phyloP scores from a whole-genome alignment of 2,113 vertebrate species.

The Lepisosteus oculatus region DNA sequence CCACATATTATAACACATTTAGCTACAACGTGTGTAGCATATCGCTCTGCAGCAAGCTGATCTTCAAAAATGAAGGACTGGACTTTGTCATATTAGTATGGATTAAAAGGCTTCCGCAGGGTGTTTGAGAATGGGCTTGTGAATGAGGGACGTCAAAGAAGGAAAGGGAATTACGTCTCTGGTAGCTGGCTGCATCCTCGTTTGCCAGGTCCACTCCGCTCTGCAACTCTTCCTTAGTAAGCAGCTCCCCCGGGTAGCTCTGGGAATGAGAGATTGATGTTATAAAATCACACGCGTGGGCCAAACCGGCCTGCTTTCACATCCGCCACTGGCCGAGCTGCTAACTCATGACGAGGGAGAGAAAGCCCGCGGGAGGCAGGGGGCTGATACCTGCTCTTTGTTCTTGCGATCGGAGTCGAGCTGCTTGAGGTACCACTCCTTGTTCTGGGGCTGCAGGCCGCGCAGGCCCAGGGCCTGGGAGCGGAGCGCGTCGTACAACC shows the following conservation, averaged over 20 bases:
- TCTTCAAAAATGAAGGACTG: no score
- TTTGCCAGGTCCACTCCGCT: conserved; percentile 81
- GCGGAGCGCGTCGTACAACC: conserved; percentile 69
- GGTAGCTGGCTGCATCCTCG: conserved; percentile 69
- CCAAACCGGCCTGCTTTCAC: not conserved
- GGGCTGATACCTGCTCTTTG: conserved; percentile 75
- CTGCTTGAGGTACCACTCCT: conserved; percentile 93
- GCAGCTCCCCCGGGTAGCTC: conserved; percentile 65
- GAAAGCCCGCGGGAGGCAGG: not conserved
- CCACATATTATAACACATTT: no score
- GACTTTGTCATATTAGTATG: no score
- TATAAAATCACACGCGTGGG: not conserved
- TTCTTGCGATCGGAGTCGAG: conserved; percentile 72
- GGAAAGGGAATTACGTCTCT: conserved; percentile 69
- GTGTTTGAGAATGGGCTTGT: no score
- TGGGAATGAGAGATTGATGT: conserved; percentile 26
- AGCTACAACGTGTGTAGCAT: no score
- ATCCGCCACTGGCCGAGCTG: no score
- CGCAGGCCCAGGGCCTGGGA: conserved; percentile 73
- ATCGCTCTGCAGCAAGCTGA: no score
- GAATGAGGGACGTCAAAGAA: not conserved
- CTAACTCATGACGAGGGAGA: no score
- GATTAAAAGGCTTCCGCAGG: no score
- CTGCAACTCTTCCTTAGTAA: conserved; percentile 91
- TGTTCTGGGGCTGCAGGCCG: conserved; percentile 76